These are phyloP conservation scores for Amphimallon solstitiale DNA, from an alignment of 2,888 invertebrate species.

Conservation along the genomic window DNA sequence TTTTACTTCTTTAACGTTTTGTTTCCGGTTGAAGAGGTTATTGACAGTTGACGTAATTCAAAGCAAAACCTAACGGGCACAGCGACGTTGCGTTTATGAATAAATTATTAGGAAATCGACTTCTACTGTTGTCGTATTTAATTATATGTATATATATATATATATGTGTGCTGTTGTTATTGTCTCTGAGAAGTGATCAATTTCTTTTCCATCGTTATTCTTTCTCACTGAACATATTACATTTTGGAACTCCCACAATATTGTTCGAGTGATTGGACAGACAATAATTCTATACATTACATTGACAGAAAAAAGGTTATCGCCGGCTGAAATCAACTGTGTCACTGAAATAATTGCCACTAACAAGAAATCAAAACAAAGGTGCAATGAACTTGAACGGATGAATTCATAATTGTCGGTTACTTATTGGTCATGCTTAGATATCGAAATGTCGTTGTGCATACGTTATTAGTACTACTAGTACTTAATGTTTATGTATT, in stretches of 20 bases:
- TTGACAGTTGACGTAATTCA: conserved; percentile 44
- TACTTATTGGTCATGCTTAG: not conserved
- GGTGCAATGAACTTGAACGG: conserved; percentile 30
- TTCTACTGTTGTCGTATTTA: conserved; percentile 14
- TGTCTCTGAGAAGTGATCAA: not conserved
- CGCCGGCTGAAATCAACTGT: conserved; percentile 5
- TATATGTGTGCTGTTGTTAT: not conserved
- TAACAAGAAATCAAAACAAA: conserved; percentile 39
- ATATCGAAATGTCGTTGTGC: no score
- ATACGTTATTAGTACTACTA: no score
- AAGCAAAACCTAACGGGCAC: conserved; percentile 30
- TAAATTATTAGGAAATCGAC: conserved; percentile 31
- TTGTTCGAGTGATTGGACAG: not conserved
- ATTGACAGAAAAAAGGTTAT: not conserved
- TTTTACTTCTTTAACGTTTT: conserved; percentile 49
- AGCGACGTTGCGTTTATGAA: conserved; percentile 21
- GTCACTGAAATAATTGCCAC: conserved; percentile 28
- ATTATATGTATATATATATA: not conserved
- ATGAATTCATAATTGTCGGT: conserved; percentile 16
- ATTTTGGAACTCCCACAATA: conserved; percentile 1
- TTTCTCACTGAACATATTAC: not conserved
- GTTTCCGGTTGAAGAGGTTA: conserved; percentile 46
- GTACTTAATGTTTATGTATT: no score
- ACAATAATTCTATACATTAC: not conserved
- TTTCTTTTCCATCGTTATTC: conserved; percentile 9